phyloP scores from a whole-genome alignment of 2,113 vertebrate species.

The Octodon degus region DNA sequence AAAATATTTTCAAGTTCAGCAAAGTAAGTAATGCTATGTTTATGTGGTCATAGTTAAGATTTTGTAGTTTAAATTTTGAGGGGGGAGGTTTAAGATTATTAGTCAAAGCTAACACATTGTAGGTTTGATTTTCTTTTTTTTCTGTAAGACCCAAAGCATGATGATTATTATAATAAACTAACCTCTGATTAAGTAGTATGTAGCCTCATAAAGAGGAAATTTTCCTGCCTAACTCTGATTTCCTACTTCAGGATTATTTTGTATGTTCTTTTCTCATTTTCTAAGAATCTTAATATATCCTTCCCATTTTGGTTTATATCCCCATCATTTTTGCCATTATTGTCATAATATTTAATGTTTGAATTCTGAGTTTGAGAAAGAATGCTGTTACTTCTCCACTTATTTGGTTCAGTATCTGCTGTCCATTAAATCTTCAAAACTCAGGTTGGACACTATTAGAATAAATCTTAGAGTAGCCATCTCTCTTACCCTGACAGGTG shows the following conservation, averaged over 20 bases:
- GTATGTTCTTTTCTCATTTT: slow-evolving; percentile 48
- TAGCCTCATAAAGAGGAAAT: not conserved
- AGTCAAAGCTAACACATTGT: not conserved
- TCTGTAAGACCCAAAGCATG: not conserved
- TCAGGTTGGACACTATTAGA: slow-evolving; percentile 24
- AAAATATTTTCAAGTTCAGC: not conserved
- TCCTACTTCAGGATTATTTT: slow-evolving; percentile 52
- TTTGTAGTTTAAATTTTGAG: not conserved
- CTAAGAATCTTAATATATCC: slow-evolving; percentile 37
- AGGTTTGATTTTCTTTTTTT: not conserved
- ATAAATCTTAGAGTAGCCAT: slow-evolving; percentile 72
- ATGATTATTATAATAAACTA: slow-evolving; percentile 18
- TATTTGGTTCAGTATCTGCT: slow-evolving; percentile 55
- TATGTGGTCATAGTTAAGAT: not conserved
- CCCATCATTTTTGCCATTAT: slow-evolving; percentile 67
- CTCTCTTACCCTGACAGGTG: slow-evolving; percentile 75
- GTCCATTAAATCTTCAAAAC: slow-evolving; percentile 66
- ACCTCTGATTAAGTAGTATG: not conserved
- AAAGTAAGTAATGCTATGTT: slow-evolving; percentile 37
- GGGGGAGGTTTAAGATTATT: slow-evolving; percentile 20
- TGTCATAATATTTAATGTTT: slow-evolving; percentile 59
- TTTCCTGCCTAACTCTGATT: not conserved
- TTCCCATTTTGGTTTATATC: slow-evolving; percentile 69
- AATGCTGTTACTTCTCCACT: slow-evolving; percentile 67
- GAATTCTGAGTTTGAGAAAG: slow-evolving; percentile 64